A percentile compares a stretch with the other conserved stretches of the same genome.
Conservation (phyloP, 2,113 vertebrate genomes). For the Speoplatyrhinus poulsoni region DNA sequence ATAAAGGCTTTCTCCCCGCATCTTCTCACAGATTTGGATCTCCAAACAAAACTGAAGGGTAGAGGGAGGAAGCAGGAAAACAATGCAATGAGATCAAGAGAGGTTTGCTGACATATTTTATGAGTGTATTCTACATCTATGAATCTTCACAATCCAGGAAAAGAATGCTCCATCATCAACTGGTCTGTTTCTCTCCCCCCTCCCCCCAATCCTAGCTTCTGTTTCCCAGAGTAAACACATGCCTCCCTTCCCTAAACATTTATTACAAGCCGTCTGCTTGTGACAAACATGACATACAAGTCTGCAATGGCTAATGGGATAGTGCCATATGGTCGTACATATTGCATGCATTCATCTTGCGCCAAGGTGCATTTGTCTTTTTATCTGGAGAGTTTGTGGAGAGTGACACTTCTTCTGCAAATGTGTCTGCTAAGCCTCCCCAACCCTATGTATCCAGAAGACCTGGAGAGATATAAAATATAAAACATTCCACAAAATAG, state of each 20-base stretch:
- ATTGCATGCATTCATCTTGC: slow-evolving; percentile 49
- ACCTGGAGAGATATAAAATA: too few relatives aligned
- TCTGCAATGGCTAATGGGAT: slow-evolving; percentile 56
- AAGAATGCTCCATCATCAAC: slow-evolving; percentile 21
- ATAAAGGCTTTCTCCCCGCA: slow-evolving; percentile 37
- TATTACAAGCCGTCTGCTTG: slow-evolving; percentile 50
- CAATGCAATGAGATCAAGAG: slow-evolving; percentile 5
- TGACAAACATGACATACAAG: slow-evolving; percentile 56
- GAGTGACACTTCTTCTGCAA: slow-evolving; percentile 21
- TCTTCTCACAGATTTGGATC: slow-evolving; percentile 42
- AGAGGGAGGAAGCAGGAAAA: slow-evolving; percentile 3
- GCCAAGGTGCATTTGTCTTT: slow-evolving; percentile 20
- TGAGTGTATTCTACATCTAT: slow-evolving; percentile 31
- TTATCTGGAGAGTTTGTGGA: slow-evolving; percentile 15
- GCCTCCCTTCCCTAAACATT: slow-evolving; percentile 44
- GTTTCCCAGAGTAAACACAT: slow-evolving; percentile 38
- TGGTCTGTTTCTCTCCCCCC: too few relatives aligned
- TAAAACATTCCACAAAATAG: too few relatives aligned
- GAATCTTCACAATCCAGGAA: slow-evolving; percentile 39
- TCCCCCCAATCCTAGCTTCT: not conserved
- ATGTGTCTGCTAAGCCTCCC: not conserved
- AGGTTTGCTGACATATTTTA: slow-evolving; percentile 31
- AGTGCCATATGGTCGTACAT: slow-evolving; percentile 53
- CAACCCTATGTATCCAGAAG: not conserved
- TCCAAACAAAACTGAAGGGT: not conserved